Evolutionary conservation across 2,113 vertebrate genomes (phyloP), one percentile per base, ranked within the genome.

Genomic region (Calidris pugnax): DNA sequence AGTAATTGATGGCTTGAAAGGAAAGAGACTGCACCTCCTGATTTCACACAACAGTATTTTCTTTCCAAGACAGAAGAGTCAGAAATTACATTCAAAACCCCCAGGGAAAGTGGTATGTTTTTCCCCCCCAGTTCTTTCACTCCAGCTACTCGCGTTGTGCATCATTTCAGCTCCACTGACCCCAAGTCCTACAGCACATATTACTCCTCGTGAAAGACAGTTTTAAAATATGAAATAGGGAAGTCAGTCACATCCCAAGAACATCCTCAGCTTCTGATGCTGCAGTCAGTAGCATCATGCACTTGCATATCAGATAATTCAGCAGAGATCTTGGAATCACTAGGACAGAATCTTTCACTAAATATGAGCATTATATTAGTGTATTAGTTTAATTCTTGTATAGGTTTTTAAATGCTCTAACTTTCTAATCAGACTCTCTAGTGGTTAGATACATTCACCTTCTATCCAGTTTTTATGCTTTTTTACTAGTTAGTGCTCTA

Each of bases 101-200:
- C 23, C 51, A 30, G 84, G 82, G 59, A 81, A 71, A 19, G 41
- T 10, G 15, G n/a, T 14, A 4, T 9, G 27, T 35, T 66, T 9
- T 2, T 2, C 1, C 4, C 39, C 39, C 14, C 33, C 5, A 3
- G 28, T 33, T 77, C 50, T 89, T 82, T 47, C 37, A 13, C 88
- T 76, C 48, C 71, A 76, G 78, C 45, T 22, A 0, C 48, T 88
- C 26, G 0, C 5, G 9, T 43, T 51, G 48, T 27, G 45, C 39
- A 81, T 81, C 33, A 17, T 63, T 93, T 84, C 91, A 81, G 80
- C 91, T 90, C 86, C 79, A 19, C 67, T 10, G 28, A 87, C 30
- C 53, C 72, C 8, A 1, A 53, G 22, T 73, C 83, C 55, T 41
- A 9, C 79, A 62, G 88, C 55, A 66, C 62, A 5, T 32, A 39